phyloP scores from a whole-genome alignment of 1,140 invertebrate species.

The Wasmannia auropunctata region DNA sequence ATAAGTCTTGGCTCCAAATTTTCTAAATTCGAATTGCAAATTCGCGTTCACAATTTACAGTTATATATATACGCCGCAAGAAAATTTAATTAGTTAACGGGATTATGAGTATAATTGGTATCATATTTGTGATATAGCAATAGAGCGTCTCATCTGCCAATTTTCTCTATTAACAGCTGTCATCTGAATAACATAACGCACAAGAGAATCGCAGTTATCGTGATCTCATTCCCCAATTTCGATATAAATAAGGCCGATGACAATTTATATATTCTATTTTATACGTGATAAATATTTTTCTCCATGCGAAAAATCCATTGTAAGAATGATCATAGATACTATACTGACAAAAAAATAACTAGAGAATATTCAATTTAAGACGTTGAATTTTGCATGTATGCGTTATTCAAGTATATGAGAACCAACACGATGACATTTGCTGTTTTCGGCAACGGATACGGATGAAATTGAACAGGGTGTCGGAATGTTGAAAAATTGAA shows the following conservation, averaged over 20 bases:
- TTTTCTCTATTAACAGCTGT: neutral
- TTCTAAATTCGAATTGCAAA: neutral
- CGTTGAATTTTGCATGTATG: neutral
- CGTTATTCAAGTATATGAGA: neutral
- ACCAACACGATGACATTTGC: neutral
- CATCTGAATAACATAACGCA: neutral
- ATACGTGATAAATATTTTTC: neutral
- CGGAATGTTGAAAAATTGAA: constrained; percentile 60
- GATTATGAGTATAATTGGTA: no score
- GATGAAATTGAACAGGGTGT: neutral
- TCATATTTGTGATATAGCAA: neutral
- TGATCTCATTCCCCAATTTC: neutral
- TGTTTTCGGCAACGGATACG: neutral
- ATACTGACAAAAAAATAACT: neutral
- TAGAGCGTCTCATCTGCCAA: neutral
- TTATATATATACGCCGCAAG: neutral
- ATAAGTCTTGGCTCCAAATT: neutral
- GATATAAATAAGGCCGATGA: neutral
- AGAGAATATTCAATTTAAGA: neutral
- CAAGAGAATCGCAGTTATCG: neutral
- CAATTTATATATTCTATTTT: neutral
- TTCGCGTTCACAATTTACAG: neutral
- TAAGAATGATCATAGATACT: neutral
- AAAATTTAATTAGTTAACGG: neutral
- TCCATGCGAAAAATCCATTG: neutral